Base-by-base conservation (phyloP, 2,113 vertebrate genomes). In the Alexandromys fortis region DNA sequence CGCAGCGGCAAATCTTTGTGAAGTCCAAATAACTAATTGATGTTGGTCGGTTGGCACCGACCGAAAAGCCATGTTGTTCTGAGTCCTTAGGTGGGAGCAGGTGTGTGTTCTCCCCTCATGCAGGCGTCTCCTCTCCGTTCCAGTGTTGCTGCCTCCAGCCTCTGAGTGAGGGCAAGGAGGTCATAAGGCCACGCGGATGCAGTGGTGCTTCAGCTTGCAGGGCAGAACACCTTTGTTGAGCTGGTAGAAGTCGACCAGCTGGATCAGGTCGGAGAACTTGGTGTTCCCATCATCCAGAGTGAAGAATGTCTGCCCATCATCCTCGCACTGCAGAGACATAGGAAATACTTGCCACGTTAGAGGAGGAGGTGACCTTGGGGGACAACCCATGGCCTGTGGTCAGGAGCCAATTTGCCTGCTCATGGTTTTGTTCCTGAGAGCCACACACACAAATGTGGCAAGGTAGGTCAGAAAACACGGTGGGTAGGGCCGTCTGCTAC, bases 241-340 rank as follows among this genome's bases (percentile, higher is more conserved):
- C 99, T 99, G 99, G 98, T 99, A 99, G 98, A 99, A 99, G 98
- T 99, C 99, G 95, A 99, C 99, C 98, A 99, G 99, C 98, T 99
- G 99, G 97, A 99, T 99, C 98, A 99, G 98, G 98, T 99, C 99
- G 7, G 99, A 99, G 98, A 99, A 99, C 98, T 99, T 99, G 98
- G 99, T 99, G 98, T 99, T 99, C 95, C 99, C 99, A 22, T 99
- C 99, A 72, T 99, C 99, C 97, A 99, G 99, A 98, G 99, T 99
- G 98, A 99, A 99, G 99, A 99, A 99, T 87, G 99, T 98, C 98
- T 99, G 99, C 94, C 99, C 99, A 1, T 99, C 99, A 79, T 99
- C 99, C 99, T 99, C 99, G 96, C 99, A 99, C 99, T 99, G 96
- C 35, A 30, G 92, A 96, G 96, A 97, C 65, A 97, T 97, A 94